Evolutionary conservation across 64 coral and sea anemone species (phyloP).

Genomic region (Anthopleura sola): DNA sequence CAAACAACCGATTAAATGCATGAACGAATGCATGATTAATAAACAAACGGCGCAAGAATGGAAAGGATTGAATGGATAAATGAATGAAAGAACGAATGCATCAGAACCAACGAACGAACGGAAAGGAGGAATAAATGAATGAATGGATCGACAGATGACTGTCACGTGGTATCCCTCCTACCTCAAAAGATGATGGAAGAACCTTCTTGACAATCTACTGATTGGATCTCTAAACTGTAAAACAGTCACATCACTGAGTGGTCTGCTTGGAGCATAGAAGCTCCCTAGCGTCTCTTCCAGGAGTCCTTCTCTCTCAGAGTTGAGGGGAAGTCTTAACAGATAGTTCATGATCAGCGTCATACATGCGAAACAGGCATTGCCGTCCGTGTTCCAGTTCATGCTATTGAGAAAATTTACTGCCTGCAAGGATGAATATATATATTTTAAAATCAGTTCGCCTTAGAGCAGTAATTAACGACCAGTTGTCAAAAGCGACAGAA

Average conservation of each 20-base stretch:
- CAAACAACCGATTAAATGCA: no score
- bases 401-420: constrained; percentile 98
- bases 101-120: no score
- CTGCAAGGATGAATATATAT: constrained; percentile 43
- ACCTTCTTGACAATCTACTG: constrained; percentile 84
- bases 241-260: constrained; percentile 83
- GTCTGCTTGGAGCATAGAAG: constrained; percentile 92
- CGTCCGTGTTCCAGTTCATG: constrained; percentile 98
- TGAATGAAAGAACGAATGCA: no score
- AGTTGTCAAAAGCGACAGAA: no score
- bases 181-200: constrained; percentile 95
- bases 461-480: no score
- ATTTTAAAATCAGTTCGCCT: no score
- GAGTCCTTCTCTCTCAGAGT: constrained; percentile 82
- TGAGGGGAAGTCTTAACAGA: constrained; percentile 79
- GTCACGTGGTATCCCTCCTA: constrained; percentile 3
- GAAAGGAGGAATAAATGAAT: background rate
- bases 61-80: no score
- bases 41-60: no score
- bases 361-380: constrained; percentile 85
- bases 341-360: constrained; percentile 85
- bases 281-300: constrained; percentile 95
- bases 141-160: background rate
- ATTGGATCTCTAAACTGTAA: constrained; percentile 88
- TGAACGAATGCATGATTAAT: no score